These are phyloP conservation scores for Elanus axillaris DNA, from an alignment of 2,113 vertebrate species.

Conservation along the genomic window DNA sequence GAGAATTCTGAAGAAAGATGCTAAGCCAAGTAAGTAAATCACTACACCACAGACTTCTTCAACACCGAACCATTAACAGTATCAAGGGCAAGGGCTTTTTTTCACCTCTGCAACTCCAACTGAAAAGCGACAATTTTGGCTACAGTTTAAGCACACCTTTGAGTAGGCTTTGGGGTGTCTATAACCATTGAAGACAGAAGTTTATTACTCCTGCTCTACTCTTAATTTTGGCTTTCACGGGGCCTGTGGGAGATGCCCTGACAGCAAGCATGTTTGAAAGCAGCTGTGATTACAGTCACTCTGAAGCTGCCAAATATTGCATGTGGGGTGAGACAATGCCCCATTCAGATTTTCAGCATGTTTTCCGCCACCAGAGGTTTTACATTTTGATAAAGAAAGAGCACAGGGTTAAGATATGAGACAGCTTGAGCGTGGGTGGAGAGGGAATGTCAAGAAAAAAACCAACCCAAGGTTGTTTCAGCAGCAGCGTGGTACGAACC, in stretches of 20 bases:
- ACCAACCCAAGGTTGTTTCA: background rate
- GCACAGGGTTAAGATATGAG: background rate
- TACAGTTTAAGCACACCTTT: background rate
- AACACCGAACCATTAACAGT: background rate
- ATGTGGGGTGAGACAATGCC: background rate
- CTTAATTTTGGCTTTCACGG: background rate
- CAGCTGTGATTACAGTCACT: conserved; percentile 18
- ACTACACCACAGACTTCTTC: background rate
- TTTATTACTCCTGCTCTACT: conserved; percentile 22
- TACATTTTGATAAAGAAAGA: background rate
- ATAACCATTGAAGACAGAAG: background rate
- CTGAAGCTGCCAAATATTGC: background rate
- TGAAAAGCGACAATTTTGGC: background rate
- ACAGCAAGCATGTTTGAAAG: background rate
- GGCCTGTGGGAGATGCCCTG: background rate
- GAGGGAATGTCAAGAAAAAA: background rate
- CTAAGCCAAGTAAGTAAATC: background rate
- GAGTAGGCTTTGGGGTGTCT: conserved; percentile 29
- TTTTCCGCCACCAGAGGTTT: background rate
- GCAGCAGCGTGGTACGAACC: background rate
- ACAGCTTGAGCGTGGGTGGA: background rate
- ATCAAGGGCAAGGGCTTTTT: background rate
- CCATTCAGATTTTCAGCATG: background rate
- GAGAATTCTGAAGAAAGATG: background rate
- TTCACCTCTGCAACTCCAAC: background rate